These are phyloP conservation scores for Drosophila kikkawai DNA, from an alignment of 1,140 invertebrate genomes.

Conservation along the genomic window DNA sequence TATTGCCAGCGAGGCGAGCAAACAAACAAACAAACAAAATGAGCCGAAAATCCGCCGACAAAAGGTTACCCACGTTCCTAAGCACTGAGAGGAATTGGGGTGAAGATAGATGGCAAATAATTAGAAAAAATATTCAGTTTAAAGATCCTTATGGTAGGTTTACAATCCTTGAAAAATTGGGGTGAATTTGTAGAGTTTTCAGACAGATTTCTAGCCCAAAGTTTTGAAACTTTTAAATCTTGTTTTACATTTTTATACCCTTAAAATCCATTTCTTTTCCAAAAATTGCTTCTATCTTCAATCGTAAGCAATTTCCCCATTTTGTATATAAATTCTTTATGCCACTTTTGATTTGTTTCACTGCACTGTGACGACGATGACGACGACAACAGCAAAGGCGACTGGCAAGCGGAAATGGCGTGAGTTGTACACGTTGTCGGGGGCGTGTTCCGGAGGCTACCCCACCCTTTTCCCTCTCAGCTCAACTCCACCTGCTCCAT, in stretches of 20 bases:
- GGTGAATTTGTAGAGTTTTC: background rate
- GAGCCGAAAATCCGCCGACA: conserved; percentile 19
- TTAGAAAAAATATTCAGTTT: background rate
- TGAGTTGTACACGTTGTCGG: conserved; percentile 72
- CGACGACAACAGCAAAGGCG: conserved; percentile 42
- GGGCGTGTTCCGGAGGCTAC: conserved; percentile 39
- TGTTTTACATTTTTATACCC: background rate
- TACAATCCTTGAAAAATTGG: background rate
- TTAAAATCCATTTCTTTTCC: background rate
- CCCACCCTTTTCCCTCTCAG: background rate
- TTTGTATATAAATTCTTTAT: background rate
- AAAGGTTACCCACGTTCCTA: conserved; percentile 20
- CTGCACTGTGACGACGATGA: conserved; percentile 44
- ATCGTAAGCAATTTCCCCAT: background rate
- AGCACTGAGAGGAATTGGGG: background rate
- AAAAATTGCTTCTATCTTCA: background rate
- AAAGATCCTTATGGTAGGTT: background rate
- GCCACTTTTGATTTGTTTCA: background rate
- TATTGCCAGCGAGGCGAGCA: conserved; percentile 60
- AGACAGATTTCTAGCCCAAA: background rate
- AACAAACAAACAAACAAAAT: conserved; percentile 64
- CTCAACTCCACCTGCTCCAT: conserved; percentile 1
- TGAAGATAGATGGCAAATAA: too few species aligned
- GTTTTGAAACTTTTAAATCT: too few species aligned
- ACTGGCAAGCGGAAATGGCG: conserved; percentile 67